Conservation (phyloP, 1,140 invertebrate genomes). For the Solenopsis fugax region DNA sequence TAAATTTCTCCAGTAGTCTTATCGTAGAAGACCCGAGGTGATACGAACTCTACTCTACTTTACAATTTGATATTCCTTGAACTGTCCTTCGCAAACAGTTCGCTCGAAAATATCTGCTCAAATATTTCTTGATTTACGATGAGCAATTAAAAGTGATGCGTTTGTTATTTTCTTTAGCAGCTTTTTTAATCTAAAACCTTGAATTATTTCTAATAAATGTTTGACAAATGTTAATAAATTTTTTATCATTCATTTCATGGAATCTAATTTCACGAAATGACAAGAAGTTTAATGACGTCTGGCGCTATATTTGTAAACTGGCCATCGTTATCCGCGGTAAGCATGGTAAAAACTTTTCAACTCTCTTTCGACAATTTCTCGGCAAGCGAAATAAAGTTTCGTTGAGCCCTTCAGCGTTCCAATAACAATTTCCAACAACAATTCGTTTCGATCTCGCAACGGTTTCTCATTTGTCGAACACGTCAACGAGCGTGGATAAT, state of each 20-base stretch:
- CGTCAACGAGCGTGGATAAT: slow-evolving; percentile 34
- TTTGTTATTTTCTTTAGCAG: neutral
- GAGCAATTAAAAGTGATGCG: neutral
- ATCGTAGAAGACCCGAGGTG: neutral
- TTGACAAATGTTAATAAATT: neutral
- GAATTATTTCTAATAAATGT: neutral
- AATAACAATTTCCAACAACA: slow-evolving; percentile 8
- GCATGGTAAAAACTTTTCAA: neutral
- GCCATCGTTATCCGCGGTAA: neutral
- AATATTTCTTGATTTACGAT: neutral
- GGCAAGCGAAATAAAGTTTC: neutral
- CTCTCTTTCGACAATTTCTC: slow-evolving; percentile 1
- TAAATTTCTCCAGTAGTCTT: slow-evolving; percentile 35
- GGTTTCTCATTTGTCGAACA: slow-evolving; percentile 17
- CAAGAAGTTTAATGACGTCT: slow-evolving; percentile 39
- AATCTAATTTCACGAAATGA: neutral
- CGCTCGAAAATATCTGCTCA: neutral
- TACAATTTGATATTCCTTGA: neutral
- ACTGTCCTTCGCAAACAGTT: neutral
- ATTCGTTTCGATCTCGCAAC: neutral
- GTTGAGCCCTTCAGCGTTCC: neutral
- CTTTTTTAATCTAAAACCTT: neutral
- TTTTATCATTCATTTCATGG: neutral
- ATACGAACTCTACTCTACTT: neutral
- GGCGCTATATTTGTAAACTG: neutral